Percentiles rank a stretch among this genome's conserved stretches.
phyloP scores from a whole-genome alignment of 1,140 invertebrate genomes.

The Belonocnema kinseyi region DNA sequence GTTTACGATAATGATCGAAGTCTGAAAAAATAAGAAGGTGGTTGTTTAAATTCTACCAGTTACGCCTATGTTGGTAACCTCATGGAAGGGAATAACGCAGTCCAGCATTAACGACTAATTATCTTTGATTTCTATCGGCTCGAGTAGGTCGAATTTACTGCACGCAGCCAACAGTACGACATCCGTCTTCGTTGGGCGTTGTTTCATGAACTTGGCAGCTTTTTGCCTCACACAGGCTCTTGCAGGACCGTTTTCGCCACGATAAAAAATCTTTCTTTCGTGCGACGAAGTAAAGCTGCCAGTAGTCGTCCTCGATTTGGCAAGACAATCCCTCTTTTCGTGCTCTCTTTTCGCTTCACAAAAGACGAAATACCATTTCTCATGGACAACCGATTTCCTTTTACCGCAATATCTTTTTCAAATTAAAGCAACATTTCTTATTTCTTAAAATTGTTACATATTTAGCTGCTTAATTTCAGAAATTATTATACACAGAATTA shows the following conservation, averaged over 20 bases:
- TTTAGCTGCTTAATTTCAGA: too few relatives aligned
- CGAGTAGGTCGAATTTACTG: constrained; percentile 55
- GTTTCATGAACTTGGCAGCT: constrained; percentile 15
- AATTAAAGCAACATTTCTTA: too few relatives aligned
- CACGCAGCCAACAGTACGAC: constrained; percentile 50
- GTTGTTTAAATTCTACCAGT: constrained; percentile 6
- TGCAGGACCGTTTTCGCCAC: constrained; percentile 2
- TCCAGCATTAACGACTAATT: constrained; percentile 52
- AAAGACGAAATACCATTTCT: constrained; percentile 4
- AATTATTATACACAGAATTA: too few relatives aligned
- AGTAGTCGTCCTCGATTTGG: constrained; percentile 3
- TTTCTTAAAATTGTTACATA: too few relatives aligned
- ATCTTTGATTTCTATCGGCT: constrained; percentile 58
- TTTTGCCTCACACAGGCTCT: background rate
- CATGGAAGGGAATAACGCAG: background rate
- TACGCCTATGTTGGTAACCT: background rate
- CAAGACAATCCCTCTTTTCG: constrained; percentile 8
- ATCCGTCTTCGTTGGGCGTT: constrained; percentile 17
- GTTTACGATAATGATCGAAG: constrained; percentile 9
- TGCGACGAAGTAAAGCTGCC: constrained; percentile 4
- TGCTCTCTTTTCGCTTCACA: constrained; percentile 5
- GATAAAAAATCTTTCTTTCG: constrained; percentile 8
- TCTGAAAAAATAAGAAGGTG: background rate
- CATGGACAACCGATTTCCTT: background rate
- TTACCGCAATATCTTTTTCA: background rate